Evolutionary conservation across 2,888 invertebrate genomes (phyloP), one percentile per base, ranked within the genome.

Genomic region (Melanotus villosus): DNA sequence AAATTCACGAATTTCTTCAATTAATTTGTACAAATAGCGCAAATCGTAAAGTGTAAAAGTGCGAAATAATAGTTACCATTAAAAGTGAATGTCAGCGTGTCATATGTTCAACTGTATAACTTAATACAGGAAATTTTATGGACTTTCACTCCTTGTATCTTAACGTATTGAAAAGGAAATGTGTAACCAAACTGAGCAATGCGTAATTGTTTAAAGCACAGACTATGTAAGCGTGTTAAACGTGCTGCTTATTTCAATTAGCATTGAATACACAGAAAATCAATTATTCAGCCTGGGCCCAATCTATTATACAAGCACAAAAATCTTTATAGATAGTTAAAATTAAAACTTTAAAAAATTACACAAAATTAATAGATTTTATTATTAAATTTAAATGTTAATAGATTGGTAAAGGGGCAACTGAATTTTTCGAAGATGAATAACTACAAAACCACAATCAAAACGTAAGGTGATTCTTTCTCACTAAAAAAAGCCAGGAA

Each of bases 91-190:
- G 54, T 34, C 18, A 14, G 54, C 16, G 4, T 54, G 54, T 54
- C 54, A 16, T 54, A 54, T 16, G 18, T n/a, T 23, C 23, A 23
- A 26, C 4, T 14, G 12, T 34, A 30, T 14, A 52, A n/a, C 16
- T 30, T 47, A 32, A 52, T 18, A 52, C 30, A 52, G 38, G 59
- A 32, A 45, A 47, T 9, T 47, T 45, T 34, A 45, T 47, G 9
- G 41, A 60, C 60, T 60, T 60, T 60, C 60, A 60, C 60, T 60
- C n/a, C 30, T 58, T 14, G 32, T 45, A 18, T 16, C 18, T 60
- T 14, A 47, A 36, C 26, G 26, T 26, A 57, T 38, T 34, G 60
- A 60, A 60, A 58, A 47, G 60, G 60, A 60, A 60, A 60, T 30
- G 60, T 21, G 34, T 60, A 23, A 45, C 32, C 7, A 1, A 60